Base-by-base conservation (phyloP, 1,140 invertebrate species). In the Dreissena rostriformis region DNA sequence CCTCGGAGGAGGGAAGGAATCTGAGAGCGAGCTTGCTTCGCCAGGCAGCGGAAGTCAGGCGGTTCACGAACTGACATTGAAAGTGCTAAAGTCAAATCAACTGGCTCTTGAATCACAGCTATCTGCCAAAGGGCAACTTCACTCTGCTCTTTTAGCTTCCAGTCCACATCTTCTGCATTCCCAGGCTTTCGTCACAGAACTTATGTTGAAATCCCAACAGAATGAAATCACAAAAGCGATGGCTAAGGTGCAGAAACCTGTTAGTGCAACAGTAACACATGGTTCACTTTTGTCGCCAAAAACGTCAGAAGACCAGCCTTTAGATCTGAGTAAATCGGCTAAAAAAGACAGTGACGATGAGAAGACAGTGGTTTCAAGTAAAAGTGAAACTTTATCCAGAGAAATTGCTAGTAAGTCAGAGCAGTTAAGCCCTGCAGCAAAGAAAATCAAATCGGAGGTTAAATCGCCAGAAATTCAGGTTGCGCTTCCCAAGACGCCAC, bases 301-400 rank as follows among this genome's bases (percentile, higher is more conserved):
- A 51, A 22, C 51, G 63, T 51, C 66, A 4, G 81, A 86, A 26
- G 91, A 91, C 65, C 86, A 87, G 66, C 91, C 91, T 39, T 77
- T 91, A 22, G 91, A 91, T 87, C 72, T 91, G 63, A 88, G 86
- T 51, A 86, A 86, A 14, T 76, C 84, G 14, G 89, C 86, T 65
- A 84, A 82, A 67, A 70, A 85, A 22, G 73, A 80, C n/a, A 26
- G 29, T 6, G 10, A 24, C n/a, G 29, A 65, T 8, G 7, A 12
- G 61, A 76, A 66, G 22, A 19, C 1, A 39, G 4, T 24, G 17
- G 57, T 61, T 61, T 15, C 17, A 17, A 26, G 26, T 10, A 19
- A 39, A 14, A 55, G 15, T 53, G 63, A 55, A 29, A 71, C 52
- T 15, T 52, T 26, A 78, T 24, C 75, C 5, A 86, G 84, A 84